Conservation (phyloP, 1,140 invertebrate genomes). For the Drosophila hydei region DNA sequence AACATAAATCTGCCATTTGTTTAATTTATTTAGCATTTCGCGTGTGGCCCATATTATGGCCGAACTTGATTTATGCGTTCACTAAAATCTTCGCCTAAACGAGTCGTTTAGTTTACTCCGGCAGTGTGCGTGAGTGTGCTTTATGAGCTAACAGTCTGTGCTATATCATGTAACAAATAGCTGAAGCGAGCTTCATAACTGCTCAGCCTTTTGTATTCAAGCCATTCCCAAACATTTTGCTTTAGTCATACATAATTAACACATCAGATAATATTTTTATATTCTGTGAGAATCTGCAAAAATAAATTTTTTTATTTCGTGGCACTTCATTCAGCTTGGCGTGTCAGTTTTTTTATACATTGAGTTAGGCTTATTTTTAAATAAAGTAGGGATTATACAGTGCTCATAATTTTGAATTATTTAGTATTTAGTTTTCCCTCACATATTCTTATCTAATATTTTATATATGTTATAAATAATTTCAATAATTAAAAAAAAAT, state of each 20-base stretch:
- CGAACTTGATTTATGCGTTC: conserved; percentile 34
- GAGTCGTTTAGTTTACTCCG: conserved; percentile 41
- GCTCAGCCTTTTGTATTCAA: not conserved
- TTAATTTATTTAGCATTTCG: conserved; percentile 69
- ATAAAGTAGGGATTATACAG: too few species aligned
- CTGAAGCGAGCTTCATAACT: not conserved
- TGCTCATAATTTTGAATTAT: too few species aligned
- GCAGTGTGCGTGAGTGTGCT: conserved; percentile 15
- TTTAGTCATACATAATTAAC: not conserved
- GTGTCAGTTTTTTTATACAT: too few species aligned
- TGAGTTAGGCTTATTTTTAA: too few species aligned
- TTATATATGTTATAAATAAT: too few species aligned
- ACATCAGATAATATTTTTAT: not conserved
- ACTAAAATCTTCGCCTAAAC: conserved; percentile 43
- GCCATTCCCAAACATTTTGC: not conserved
- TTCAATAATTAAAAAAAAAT: too few species aligned
- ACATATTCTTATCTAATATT: too few species aligned
- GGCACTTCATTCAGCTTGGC: too few species aligned
- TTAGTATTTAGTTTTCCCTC: too few species aligned
- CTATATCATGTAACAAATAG: not conserved
- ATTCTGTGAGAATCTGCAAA: too few species aligned
- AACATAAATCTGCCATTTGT: conserved; percentile 63
- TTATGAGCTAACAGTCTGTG: conserved; percentile 10
- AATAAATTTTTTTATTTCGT: too few species aligned
- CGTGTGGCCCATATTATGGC: conserved; percentile 58